Base-by-base conservation (phyloP, 1,140 invertebrate genomes). In the Drosophila miranda region DNA sequence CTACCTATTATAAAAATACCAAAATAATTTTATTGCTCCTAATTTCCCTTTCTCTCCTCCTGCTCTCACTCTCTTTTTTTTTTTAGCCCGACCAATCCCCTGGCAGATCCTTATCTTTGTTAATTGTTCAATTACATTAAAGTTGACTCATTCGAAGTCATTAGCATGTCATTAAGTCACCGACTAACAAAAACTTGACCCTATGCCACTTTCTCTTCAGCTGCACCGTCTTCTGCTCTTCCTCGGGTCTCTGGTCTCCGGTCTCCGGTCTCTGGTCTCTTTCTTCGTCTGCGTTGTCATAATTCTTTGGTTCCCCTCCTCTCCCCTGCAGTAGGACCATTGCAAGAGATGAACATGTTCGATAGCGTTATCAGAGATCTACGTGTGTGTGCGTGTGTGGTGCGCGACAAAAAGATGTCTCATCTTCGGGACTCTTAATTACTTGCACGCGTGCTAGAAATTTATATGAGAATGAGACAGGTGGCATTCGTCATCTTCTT, bases 391-490 rank as follows among this genome's bases (percentile, higher is more conserved):
- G 21, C 53, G 30, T 3, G 19, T 57, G 28, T 60, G 44, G 44
- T 60, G 68, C 43, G 58, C 56, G 60, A 82, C 60, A 63, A 54
- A 66, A 64, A 87, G 82, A 87, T 87, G 82, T 81, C 78, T 72
- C 82, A 78, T 87, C 82, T 87, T 72, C 72, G 67, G 67, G 60
- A 56, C 30, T 67, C 82, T 87, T 87, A 87, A 87, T 87, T 87
- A 87, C 82, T 82, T 64, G 78, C 78, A 87, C 82, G 82, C 82
- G 82, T 87, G 82, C 82, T 87, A 87, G 81, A 84, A 70, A 86
- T 86, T 84, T 59, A 67, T 82, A 77, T 70, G 69, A 73, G 57
- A 45, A 11, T 5, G 62, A 66, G 69, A 59, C 61, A 49, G 54
- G 26, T 23, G 14, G 16, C 16, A 59, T 34, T 28, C 45, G 51